Conservation (phyloP, 1,140 invertebrate genomes). For the Drosophila sucinea region DNA sequence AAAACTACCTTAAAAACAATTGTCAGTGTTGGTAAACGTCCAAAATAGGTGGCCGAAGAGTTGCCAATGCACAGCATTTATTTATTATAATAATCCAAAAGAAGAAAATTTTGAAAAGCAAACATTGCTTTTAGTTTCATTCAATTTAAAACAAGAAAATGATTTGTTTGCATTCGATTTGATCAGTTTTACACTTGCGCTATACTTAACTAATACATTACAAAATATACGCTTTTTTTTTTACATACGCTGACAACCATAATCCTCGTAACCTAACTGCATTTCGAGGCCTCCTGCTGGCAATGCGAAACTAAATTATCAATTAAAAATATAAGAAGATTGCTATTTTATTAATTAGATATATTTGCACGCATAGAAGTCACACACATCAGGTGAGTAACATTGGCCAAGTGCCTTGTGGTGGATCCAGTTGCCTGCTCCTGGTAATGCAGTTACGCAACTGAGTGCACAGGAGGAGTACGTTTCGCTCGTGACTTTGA, state of each 20-base stretch:
- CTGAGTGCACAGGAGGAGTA: constrained; percentile 23
- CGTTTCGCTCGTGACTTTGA: constrained; percentile 59
- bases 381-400: constrained; percentile 39
- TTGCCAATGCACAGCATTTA: not conserved
- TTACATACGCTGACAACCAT: constrained; percentile 17
- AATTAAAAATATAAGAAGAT: constrained; percentile 51
- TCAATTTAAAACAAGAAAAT: not conserved
- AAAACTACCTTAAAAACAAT: constrained; percentile 66
- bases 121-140: not conserved
- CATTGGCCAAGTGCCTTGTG: too few species aligned
- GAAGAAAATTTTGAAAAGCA: not conserved
- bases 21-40: constrained; percentile 57
- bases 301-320: constrained; percentile 57
- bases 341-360: constrained; percentile 14
- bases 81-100: not conserved
- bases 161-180: not conserved
- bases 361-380: constrained; percentile 7
- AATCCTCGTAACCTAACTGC: constrained; percentile 39
- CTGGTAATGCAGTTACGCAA: constrained; percentile 58
- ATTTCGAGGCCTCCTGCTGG: constrained; percentile 26
- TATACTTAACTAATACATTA: not conserved
- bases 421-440: not conserved
- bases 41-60: not conserved
- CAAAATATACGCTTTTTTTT: not conserved
- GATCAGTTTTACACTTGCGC: not conserved